These are phyloP conservation scores for Tinamus major DNA, from an alignment of 2,797 vertebrate species.

Conservation along the genomic window DNA sequence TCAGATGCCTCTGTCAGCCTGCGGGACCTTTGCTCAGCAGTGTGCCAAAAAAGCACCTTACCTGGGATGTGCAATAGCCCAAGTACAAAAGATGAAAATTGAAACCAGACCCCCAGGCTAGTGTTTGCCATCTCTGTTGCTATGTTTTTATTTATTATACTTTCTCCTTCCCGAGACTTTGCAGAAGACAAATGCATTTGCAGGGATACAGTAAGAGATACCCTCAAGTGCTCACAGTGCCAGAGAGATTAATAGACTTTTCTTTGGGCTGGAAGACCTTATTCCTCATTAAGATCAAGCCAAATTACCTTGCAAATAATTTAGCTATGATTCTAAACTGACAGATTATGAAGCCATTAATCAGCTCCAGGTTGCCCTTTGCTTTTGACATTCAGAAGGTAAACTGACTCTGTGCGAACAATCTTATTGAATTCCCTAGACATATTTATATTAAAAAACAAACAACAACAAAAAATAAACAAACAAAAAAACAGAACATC, in stretches of 20 bases:
- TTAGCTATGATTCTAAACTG: slow-evolving; percentile 48
- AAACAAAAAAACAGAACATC: neutral
- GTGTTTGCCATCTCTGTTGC: neutral
- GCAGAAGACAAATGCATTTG: slow-evolving; percentile 2
- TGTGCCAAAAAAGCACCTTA: neutral
- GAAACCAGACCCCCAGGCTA: neutral
- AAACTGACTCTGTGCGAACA: slow-evolving; percentile 9
- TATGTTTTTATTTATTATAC: neutral
- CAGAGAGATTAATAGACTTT: slow-evolving; percentile 51
- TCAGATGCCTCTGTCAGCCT: neutral
- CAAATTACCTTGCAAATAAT: slow-evolving; percentile 66
- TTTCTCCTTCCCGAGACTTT: neutral
- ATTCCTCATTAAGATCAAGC: slow-evolving; percentile 52
- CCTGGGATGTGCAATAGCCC: accelerated
- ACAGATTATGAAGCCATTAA: slow-evolving; percentile 60
- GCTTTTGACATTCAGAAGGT: slow-evolving; percentile 45
- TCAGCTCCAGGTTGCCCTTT: slow-evolving; percentile 47
- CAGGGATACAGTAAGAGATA: neutral
- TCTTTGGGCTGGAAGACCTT: slow-evolving; percentile 2
- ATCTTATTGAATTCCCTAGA: slow-evolving; percentile 1
- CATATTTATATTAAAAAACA: neutral
- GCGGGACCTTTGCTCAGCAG: no score
- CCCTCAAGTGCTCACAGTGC: neutral
- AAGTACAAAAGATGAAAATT: neutral
- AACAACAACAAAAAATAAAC: neutral